Base-by-base conservation (phyloP, 1,140 invertebrate genomes). In the Pseudomyrmex gracilis region DNA sequence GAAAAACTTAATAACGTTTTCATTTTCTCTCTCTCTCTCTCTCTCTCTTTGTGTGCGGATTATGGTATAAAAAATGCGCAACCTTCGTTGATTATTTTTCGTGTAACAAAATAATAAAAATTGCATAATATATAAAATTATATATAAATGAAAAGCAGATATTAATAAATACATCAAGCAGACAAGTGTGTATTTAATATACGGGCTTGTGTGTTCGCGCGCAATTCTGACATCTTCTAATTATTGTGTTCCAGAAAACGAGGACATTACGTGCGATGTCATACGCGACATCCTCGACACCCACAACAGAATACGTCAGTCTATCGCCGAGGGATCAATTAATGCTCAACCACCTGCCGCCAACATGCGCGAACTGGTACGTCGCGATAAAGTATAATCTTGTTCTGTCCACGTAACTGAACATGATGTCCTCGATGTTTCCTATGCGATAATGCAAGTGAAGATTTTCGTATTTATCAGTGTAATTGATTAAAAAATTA, bases 311-410 rank as follows among this genome's bases (percentile, higher is more conserved):
- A 95, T 97, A 45, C 93, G 97, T 88, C 96, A 96, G 90, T 93
- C 95, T 13, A 96, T 98, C 71, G 97, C 97, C 73, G 94, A 96
- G 61, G 97, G 97, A 57, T 95, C 95, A 87, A 95, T 97, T 86
- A 95, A 95, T 76, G 95, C 95, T 68, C 97, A 97, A 88, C 95
- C 96, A 61, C 96, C 96, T 61, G 95, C 97, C 2, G 96, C 96
- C 85, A 97, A 97, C 94, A 96, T 96, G 95, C 95, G 95, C 91
- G 96, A 97, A 95, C 96, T 97, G 95, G 96, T 97, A 93, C 15
- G 92, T 95, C 92, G 24, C 73, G 45, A 66, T 53, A 61, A 64
- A 73, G 12, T 83, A 63, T 63, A 64, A 49, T 51, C 57, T 34
- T 34, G 43, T 13, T 20, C 17, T 51, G 45, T 67, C 45, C 45